Percentiles rank a stretch among this genome's conserved stretches.
Evolutionary conservation across 2,113 vertebrate genomes (phyloP).

Genomic region (Uria aalge): DNA sequence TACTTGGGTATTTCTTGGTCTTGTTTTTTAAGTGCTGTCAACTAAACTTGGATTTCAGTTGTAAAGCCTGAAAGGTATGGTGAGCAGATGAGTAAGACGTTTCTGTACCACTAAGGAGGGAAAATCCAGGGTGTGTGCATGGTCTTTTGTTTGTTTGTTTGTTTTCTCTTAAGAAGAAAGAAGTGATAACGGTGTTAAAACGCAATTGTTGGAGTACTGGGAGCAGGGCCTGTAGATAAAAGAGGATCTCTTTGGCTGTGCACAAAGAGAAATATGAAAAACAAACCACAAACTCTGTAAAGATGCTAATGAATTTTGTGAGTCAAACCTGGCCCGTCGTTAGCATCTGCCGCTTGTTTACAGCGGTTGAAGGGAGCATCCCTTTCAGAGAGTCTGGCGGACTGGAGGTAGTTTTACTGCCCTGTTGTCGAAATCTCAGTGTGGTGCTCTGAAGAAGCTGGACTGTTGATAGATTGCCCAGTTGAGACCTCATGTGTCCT

Average conservation of each 20-base stretch:
- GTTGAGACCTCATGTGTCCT: neutral
- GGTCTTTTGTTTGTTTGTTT: neutral
- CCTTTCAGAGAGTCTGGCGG: neutral
- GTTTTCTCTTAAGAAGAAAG: neutral
- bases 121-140: neutral
- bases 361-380: neutral
- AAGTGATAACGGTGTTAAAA: neutral
- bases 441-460: neutral
- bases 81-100: neutral
- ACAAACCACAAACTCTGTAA: neutral
- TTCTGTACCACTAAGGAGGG: neutral
- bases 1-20: neutral
- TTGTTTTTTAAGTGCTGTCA: neutral
- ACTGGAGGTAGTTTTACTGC: neutral
- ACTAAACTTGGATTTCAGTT: neutral
- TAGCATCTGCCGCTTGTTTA: neutral
- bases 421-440: neutral
- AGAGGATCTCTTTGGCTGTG: neutral
- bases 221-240: neutral
- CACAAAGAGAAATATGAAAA: neutral
- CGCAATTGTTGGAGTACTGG: neutral
- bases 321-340: neutral
- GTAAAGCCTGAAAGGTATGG: neutral
- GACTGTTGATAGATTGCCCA: neutral
- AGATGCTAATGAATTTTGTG: neutral